These are phyloP conservation scores for Macrophya annulata DNA, from an alignment of 2,888 invertebrate species.

Conservation along the genomic window DNA sequence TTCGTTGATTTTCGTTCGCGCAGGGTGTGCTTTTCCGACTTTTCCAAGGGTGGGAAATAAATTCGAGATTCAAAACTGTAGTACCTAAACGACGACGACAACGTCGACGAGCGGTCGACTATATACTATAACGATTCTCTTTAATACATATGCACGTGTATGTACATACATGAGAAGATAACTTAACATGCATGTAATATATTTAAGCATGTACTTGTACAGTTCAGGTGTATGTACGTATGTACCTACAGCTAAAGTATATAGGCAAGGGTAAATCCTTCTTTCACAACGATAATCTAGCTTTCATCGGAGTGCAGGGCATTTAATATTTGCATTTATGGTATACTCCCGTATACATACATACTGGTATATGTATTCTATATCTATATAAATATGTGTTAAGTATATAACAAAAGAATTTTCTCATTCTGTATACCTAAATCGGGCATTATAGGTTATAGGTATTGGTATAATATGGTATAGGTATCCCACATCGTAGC, in stretches of 20 bases:
- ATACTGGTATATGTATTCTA: no score
- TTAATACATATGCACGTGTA: not conserved
- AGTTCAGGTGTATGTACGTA: no score
- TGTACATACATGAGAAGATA: not conserved
- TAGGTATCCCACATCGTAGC: no score
- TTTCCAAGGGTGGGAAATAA: not conserved
- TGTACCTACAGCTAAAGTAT: not conserved
- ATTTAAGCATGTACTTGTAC: no score
- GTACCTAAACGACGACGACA: no score
- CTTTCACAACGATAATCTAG: conserved; percentile 15
- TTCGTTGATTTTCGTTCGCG: not conserved
- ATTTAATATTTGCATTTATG: not conserved
- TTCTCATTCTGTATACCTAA: not conserved
- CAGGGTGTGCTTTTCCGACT: not conserved
- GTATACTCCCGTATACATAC: not conserved
- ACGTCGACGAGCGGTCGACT: no score
- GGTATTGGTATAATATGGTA: no score
- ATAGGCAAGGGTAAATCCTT: not conserved
- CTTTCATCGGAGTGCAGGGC: conserved; percentile 6
- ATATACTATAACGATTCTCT: no score
- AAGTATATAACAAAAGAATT: not conserved
- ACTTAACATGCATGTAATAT: not conserved
- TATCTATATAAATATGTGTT: not conserved
- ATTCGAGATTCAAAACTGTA: not conserved
- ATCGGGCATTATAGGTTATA: not conserved